Conservation (phyloP, 2,797 vertebrate species). For the Phalanger gymnotis region DNA sequence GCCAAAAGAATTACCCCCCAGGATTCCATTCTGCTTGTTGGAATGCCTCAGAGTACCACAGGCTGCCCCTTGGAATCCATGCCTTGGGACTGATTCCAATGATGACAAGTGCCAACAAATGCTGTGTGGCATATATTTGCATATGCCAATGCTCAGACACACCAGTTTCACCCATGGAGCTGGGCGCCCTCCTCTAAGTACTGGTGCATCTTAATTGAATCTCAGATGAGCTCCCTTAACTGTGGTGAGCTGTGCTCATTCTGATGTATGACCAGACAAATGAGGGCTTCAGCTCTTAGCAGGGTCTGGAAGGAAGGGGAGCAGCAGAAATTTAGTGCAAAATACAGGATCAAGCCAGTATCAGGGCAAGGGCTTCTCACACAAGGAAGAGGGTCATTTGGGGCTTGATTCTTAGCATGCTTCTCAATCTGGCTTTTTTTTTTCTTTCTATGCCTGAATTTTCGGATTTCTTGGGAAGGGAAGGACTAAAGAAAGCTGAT, state of each 20-base stretch:
- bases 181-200: neutral
- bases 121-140: neutral
- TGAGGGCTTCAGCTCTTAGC: conserved; percentile 20
- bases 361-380: neutral
- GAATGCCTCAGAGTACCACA: conserved; percentile 26
- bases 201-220: conserved; percentile 33
- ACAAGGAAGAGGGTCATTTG: neutral
- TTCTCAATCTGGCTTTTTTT: neutral
- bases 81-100: conserved; percentile 27
- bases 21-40: neutral
- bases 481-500: conserved; percentile 37
- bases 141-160: conserved; percentile 19
- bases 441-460: neutral
- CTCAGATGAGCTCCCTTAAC: conserved; percentile 26
- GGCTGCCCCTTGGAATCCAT: conserved; percentile 36
- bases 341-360: neutral
- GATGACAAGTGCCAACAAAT: neutral
- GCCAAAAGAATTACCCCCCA: neutral
- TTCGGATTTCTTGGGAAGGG: neutral
- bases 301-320: neutral
- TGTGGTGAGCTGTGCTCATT: neutral
- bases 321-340: neutral
- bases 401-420: neutral
- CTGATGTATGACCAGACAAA: conserved; percentile 32
- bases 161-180: conserved; percentile 18